phyloP scores from a whole-genome alignment of 2,797 vertebrate species.

The Argyrosomus regius region DNA sequence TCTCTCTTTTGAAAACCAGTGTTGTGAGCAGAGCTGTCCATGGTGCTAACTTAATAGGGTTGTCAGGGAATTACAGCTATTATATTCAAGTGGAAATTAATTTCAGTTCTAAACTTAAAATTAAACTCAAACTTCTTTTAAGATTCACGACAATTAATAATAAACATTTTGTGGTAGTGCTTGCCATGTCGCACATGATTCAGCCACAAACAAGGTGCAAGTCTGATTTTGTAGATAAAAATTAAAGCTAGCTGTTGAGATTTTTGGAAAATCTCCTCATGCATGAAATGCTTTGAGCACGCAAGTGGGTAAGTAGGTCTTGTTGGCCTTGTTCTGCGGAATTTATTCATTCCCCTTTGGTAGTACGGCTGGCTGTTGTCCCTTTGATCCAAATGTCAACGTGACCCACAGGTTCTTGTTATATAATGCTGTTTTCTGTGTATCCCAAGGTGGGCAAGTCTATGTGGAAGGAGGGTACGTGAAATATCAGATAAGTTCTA shows the following conservation, averaged over 20 bases:
- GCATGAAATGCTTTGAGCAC: constrained; percentile 13
- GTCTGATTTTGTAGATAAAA: constrained; percentile 30
- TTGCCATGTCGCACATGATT: background rate
- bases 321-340: constrained; percentile 40
- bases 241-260: constrained; percentile 9
- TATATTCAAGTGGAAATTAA: background rate
- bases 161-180: background rate
- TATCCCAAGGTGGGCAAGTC: constrained; percentile 3
- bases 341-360: constrained; percentile 45
- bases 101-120: background rate
- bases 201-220: constrained; percentile 30
- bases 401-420: constrained; percentile 41
- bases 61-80: background rate
- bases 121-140: background rate
- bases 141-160: too few relatives aligned
- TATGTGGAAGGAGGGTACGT: background rate
- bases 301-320: constrained; percentile 38
- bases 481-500: constrained; percentile 27
- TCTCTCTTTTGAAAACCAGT: background rate
- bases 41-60: constrained; percentile 51
- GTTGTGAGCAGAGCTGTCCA: constrained; percentile 28
- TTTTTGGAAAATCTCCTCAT: constrained; percentile 3
- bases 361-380: constrained; percentile 9
- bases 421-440: constrained; percentile 37
- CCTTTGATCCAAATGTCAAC: constrained; percentile 56